Evolutionary conservation across 2,113 vertebrate species (phyloP), one percentile per base, ranked within the genome.

Genomic region (Platysternon megacephalum): DNA sequence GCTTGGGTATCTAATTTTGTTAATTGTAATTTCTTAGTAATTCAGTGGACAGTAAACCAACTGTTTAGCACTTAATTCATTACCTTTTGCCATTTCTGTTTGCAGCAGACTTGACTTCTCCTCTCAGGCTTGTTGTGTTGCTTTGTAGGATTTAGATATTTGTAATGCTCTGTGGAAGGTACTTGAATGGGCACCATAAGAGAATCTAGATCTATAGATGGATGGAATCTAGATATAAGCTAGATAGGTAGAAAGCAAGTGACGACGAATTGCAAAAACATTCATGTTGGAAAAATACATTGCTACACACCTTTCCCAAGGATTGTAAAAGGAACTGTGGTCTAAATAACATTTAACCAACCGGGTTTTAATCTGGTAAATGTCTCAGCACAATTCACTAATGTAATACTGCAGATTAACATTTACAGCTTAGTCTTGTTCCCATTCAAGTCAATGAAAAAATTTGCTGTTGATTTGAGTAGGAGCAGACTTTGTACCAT

Each of bases 121-220:
- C 93, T 42, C 48, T 76, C 1, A 84, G 29, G 49, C 0, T 0
- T 61, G 78, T 24, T 26, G 16, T 79, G 1, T 29, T 53, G 28
- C 51, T 85, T 74, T 91, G 79, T 39, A 22, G 29, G 56, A n/a
- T 65, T 49, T 35, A 8, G 10, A 12, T 35, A 24, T 6, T 29
- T 61, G 29, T 84, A 22, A 19, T n/a, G 44, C 29, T 65, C n/a
- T 39, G 21, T 42, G n/a, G 72, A 42, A 74, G 22, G 22, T 39
- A 74, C 72, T 74, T 16, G 10, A 16, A n/a, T 68, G 39, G 17
- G 21, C 39, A 6, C 21, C 39, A 21, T 42, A 24, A 22, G 72
- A 42, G 16, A 74, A 22, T 72, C n/a, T 42, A 22, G 8, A 39
- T 42, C 17, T 11, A 42, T 74, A 74, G 68, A 24, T 74, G 19